Conservation (phyloP, 2,888 invertebrate species). For the Drosophila merina region DNA sequence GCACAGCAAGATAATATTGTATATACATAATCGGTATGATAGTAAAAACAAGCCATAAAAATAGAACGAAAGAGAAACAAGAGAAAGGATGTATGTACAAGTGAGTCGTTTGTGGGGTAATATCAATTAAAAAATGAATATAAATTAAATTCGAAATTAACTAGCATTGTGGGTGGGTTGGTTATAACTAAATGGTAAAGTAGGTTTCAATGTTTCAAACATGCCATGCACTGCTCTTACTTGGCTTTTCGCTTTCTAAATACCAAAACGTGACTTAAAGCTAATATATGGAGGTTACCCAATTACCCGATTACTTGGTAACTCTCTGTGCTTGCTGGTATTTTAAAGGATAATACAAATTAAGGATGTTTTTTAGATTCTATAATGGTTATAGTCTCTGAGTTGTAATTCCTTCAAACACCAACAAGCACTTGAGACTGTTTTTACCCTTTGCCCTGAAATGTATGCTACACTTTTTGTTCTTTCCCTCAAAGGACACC, state of each 20-base stretch:
- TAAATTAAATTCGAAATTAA: slow-evolving; percentile 38
- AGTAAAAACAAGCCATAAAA: slow-evolving; percentile 55
- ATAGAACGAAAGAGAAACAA: slow-evolving; percentile 34
- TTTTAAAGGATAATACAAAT: background rate
- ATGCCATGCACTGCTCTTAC: slow-evolving; percentile 71
- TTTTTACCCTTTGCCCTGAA: slow-evolving; percentile 5
- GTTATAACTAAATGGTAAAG: slow-evolving; percentile 48
- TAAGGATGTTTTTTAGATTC: background rate
- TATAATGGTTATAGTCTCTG: background rate
- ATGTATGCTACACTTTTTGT: slow-evolving; percentile 27
- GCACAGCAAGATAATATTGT: slow-evolving; percentile 57
- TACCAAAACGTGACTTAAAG: background rate
- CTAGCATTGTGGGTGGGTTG: slow-evolving; percentile 8
- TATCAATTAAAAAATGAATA: slow-evolving; percentile 41
- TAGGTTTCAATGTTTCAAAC: slow-evolving; percentile 71
- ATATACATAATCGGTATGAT: slow-evolving; percentile 58
- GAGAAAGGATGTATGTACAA: slow-evolving; percentile 16
- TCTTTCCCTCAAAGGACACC: slow-evolving; percentile 46
- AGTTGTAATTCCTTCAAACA: background rate
- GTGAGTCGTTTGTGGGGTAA: slow-evolving; percentile 11
- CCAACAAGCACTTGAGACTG: background rate
- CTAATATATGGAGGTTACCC: slow-evolving; percentile 23
- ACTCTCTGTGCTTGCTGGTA: background rate
- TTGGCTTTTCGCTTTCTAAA: slow-evolving; percentile 19
- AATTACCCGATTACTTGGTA: slow-evolving; percentile 3